Base-by-base conservation (phyloP, 1,140 invertebrate genomes). In the Brachionus rubens region DNA sequence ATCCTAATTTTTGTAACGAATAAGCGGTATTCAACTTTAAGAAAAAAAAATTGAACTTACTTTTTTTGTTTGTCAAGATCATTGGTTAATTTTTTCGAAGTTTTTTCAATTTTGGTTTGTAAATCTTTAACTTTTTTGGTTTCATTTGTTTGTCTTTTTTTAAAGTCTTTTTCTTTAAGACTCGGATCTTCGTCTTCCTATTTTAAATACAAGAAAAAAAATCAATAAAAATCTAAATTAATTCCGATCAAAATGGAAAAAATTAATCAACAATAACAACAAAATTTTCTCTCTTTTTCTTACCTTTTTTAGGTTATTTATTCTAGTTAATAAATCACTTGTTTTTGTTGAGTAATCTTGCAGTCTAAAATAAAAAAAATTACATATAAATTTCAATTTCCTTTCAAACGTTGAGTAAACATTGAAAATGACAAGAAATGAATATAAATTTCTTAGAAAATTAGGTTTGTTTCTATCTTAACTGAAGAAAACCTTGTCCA, bases 91-190 rank as follows among this genome's bases (percentile, higher is more conserved):
- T 72, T 72, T 72, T 72, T 72, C 21, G 43, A 50, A 2, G 14
- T 21, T 16, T 72, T 72, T 4, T 72, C 68, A 41, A 72, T 72
- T 50, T 72, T 72, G 12, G 28, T 19, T 14, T 36, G 46, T 19
- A 72, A 19, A 2, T 72, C 68, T 16, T 72, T 72, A 28, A 50
- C 1, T 30, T 72, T 72, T 40, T 72, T 72, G 9, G 10, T n/a
- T 33, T 72, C 68, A 50, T 48, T 72, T 12, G 68, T 30, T n/a
- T 72, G 68, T 6, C 50, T n/a, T 36, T 72, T 72, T 50, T 72
- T 72, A 48, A 72, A 72, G 12, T 72, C 68, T 72, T 72, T 72
- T 72, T 72, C 68, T 46, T 72, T 72, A n/a, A 72, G 16, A 54
- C 19, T 54, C 14, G 46, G 6, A 24, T 48, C 46, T 46, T 65